These are phyloP conservation scores for Gallinago jamesoni DNA, from an alignment of 2,113 vertebrate genomes.

Conservation along the genomic window DNA sequence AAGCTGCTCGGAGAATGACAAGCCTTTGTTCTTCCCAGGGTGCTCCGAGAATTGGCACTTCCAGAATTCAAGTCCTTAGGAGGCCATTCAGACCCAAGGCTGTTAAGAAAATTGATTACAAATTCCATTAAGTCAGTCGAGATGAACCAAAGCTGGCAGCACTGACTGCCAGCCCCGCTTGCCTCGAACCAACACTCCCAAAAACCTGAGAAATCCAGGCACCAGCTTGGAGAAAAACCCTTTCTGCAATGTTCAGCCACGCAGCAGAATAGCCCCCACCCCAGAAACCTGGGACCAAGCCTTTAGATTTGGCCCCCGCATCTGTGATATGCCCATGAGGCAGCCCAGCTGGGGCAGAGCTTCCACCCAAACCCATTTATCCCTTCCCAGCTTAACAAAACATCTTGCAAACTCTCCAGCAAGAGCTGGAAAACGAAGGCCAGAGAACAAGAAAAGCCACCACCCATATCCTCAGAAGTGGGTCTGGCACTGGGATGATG, in stretches of 20 bases:
- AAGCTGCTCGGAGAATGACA: conserved; percentile 25
- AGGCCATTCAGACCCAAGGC: not conserved
- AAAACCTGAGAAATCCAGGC: not conserved
- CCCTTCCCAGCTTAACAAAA: not conserved
- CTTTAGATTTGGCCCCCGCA: not conserved
- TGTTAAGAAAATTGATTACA: conserved; percentile 45
- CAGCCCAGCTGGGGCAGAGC: not conserved
- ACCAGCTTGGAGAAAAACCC: not conserved
- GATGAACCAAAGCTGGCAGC: not conserved
- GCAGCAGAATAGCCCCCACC: not conserved
- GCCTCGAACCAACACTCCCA: not conserved
- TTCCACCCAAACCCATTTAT: not conserved
- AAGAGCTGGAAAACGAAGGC: not conserved
- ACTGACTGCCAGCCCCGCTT: not conserved
- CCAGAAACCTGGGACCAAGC: not conserved
- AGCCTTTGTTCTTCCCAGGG: conserved; percentile 44
- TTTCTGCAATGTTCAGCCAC: not conserved
- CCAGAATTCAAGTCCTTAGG: conserved; percentile 31
- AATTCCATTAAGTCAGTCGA: conserved; percentile 22
- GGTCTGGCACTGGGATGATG: not conserved
- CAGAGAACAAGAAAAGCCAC: not conserved
- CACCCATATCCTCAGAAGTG: not conserved
- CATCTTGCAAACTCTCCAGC: not conserved
- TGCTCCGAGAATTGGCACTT: conserved; percentile 1
- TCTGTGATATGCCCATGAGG: not conserved